Percentiles rank a stretch among this genome's conserved stretches.
These are phyloP conservation scores for Rhagophthalmus giganteus DNA, from an alignment of 2,888 invertebrate species.

Conservation along the genomic window DNA sequence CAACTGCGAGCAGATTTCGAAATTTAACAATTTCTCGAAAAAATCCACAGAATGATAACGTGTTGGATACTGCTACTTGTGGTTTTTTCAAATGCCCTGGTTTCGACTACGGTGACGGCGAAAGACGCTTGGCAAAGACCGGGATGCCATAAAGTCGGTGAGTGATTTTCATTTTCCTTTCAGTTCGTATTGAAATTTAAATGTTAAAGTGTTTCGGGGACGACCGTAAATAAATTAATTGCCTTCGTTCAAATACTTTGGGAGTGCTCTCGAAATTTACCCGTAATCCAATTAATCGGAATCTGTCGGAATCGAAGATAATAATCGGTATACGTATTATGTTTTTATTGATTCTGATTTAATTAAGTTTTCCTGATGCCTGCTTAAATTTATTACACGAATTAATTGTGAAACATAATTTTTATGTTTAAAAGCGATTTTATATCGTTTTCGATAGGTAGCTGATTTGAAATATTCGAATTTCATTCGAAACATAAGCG, in stretches of 20 bases:
- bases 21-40: slow-evolving; percentile 1
- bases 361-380: no score
- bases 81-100: slow-evolving; percentile 47
- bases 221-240: background rate
- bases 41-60: slow-evolving; percentile 52
- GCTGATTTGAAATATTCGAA: no score
- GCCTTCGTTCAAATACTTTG: background rate
- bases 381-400: no score
- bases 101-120: slow-evolving; percentile 43
- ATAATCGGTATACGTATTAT: no score
- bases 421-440: no score
- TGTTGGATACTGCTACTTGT: slow-evolving; percentile 52
- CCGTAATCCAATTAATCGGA: background rate
- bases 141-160: slow-evolving; percentile 80
- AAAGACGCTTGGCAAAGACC: slow-evolving; percentile 71
- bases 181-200: background rate
- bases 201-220: background rate
- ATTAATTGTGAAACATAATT: no score
- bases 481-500: no score
- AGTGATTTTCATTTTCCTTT: slow-evolving; percentile 23
- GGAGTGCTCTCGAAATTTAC: background rate
- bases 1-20: no score
- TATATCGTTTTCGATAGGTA: no score
- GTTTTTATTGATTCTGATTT: background rate
- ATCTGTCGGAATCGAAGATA: no score